Evolutionary conservation across 2,888 invertebrate species (phyloP).

Genomic region (Meiosimyza platycephala): DNA sequence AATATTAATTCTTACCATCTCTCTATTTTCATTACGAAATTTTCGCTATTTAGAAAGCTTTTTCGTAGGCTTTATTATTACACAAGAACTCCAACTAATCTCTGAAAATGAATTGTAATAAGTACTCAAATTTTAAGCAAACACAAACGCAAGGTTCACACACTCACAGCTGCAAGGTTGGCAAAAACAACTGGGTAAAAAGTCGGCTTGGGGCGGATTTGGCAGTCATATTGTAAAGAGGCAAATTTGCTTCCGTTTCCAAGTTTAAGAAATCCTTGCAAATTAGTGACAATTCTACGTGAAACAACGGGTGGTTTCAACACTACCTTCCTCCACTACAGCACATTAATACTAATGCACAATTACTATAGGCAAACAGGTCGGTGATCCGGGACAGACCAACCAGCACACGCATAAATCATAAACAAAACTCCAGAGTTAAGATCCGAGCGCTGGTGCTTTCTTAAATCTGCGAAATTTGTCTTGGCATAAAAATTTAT

Average conservation of each 20-base stretch:
- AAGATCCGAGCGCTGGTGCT: conserved; percentile 20
- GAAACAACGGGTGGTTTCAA: conserved; percentile 59
- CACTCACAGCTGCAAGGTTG: not conserved
- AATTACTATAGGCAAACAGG: too few relatives aligned
- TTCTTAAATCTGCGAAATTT: conserved; percentile 61
- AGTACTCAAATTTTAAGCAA: not conserved
- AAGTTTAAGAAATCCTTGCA: conserved; percentile 51
- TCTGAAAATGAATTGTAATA: too few relatives aligned
- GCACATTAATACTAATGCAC: too few relatives aligned
- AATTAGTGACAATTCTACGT: conserved; percentile 64
- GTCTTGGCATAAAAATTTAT: conserved; percentile 61
- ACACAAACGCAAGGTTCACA: not conserved
- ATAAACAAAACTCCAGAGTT: conserved; percentile 27
- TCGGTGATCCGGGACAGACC: not conserved
- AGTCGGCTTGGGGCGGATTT: not conserved
- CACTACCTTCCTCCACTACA: not conserved
- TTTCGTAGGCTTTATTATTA: too few relatives aligned
- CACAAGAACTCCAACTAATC: too few relatives aligned
- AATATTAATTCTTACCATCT: too few relatives aligned
- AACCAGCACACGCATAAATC: conserved; percentile 39
- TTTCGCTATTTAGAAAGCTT: too few relatives aligned
- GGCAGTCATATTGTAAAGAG: conserved; percentile 7
- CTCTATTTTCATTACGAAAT: too few relatives aligned
- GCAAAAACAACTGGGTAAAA: too few relatives aligned
- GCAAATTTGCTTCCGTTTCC: conserved; percentile 32